Conservation (phyloP, 2,888 invertebrate species). For the Auanema sp. region DNA sequence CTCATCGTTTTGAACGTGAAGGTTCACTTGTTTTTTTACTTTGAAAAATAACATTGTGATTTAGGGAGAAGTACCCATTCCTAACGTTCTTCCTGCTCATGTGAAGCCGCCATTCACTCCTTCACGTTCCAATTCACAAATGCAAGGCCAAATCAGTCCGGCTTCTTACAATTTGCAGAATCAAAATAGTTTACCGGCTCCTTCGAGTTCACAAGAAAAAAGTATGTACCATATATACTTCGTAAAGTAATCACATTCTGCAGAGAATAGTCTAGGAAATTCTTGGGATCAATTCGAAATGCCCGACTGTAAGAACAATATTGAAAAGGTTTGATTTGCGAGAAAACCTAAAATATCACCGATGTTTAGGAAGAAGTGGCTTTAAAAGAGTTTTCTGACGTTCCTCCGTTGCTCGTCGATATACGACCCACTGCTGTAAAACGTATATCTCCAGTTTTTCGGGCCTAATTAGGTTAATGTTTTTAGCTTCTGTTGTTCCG, state of each 20-base stretch:
- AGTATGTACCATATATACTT: too few species aligned
- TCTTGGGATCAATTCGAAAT: too few species aligned
- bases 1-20: slow-evolving; percentile 62
- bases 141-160: too few species aligned
- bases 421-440: slow-evolving; percentile 54
- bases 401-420: slow-evolving; percentile 59
- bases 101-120: slow-evolving; percentile 36
- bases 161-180: too few species aligned
- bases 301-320: too few species aligned
- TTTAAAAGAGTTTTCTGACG: slow-evolving; percentile 54
- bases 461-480: background rate
- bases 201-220: too few species aligned
- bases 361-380: background rate
- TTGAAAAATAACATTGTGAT: background rate
- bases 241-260: too few species aligned
- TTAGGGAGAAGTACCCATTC: slow-evolving; percentile 51
- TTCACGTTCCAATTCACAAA: slow-evolving; percentile 18
- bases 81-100: slow-evolving; percentile 45
- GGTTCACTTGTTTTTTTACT: slow-evolving; percentile 20
- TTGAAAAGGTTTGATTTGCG: too few species aligned
- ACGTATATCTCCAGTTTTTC: slow-evolving; percentile 12
- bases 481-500: slow-evolving; percentile 12
- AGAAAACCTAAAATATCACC: too few species aligned
- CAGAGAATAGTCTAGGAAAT: too few species aligned
- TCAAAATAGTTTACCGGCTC: too few species aligned